Percentiles rank a stretch among this genome's conserved stretches.
phyloP scores from a whole-genome alignment of 2,888 invertebrate genomes.

The Heliconius aoede region DNA sequence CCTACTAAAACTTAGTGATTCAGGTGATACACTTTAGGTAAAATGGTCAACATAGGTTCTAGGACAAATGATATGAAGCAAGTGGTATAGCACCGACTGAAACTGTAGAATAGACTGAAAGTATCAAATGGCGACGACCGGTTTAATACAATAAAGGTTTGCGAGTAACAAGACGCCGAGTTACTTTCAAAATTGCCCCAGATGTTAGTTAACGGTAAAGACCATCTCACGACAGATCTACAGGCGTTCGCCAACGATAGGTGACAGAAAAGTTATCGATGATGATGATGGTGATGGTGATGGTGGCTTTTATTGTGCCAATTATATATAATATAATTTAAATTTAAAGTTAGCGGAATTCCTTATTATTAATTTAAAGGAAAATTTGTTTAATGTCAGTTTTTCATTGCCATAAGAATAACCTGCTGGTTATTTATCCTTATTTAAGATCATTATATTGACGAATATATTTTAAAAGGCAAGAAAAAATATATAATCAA shows the following conservation, averaged over 20 bases:
- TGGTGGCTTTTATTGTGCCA: background rate
- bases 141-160: conserved; percentile 64
- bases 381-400: too few species aligned
- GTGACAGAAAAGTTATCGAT: conserved; percentile 16
- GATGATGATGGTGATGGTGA: background rate
- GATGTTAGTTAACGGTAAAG: conserved; percentile 78
- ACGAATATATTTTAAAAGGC: too few species aligned
- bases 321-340: too few species aligned
- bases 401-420: too few species aligned
- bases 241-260: conserved; percentile 50
- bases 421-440: too few species aligned
- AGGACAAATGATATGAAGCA: conserved; percentile 6
- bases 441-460: too few species aligned
- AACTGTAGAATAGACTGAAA: conserved; percentile 40
- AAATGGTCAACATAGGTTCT: background rate
- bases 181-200: conserved; percentile 83
- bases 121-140: conserved; percentile 44
- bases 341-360: too few species aligned
- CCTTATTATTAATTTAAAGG: too few species aligned
- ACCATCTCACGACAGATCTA: conserved; percentile 75
- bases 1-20: background rate
- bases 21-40: background rate
- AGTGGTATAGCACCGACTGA: conserved; percentile 29
- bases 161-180: conserved; percentile 55
- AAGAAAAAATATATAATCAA: too few species aligned